phyloP scores from a whole-genome alignment of 2,797 vertebrate species.

The Anguilla anguilla region DNA sequence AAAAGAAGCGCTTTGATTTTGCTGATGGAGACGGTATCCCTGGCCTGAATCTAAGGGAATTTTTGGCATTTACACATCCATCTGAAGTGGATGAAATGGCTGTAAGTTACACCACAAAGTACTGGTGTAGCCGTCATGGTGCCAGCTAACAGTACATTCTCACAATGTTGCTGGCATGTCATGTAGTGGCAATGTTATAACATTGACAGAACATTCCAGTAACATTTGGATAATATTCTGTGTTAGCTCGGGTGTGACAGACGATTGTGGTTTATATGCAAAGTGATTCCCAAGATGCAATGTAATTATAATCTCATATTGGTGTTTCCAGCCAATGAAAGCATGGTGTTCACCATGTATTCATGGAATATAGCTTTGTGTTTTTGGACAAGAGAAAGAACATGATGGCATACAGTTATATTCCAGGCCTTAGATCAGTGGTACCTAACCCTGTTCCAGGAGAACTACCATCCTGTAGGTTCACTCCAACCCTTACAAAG shows the following conservation, averaged over 20 bases:
- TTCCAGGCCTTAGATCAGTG: background rate
- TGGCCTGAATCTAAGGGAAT: constrained; percentile 85
- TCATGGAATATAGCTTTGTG: background rate
- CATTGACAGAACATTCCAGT: too few relatives aligned
- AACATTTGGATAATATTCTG: too few relatives aligned
- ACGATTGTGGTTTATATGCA: background rate
- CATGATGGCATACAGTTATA: background rate
- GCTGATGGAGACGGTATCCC: constrained; percentile 77
- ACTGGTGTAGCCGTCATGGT: background rate
- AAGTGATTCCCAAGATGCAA: background rate
- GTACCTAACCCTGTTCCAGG: too few relatives aligned
- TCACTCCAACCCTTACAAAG: too few relatives aligned
- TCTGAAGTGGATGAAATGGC: constrained; percentile 94
- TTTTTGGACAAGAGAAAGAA: background rate
- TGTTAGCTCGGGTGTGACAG: background rate
- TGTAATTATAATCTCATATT: background rate
- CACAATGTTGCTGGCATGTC: too few relatives aligned
- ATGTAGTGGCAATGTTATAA: too few relatives aligned
- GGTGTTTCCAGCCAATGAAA: background rate
- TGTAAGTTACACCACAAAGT: constrained; percentile 68
- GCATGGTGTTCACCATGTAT: background rate
- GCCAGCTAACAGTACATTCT: too few relatives aligned
- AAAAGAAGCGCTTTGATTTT: constrained; percentile 89
- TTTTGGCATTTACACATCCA: constrained; percentile 92
- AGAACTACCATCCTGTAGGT: too few relatives aligned